These are phyloP conservation scores for Scomber colias DNA, from an alignment of 2,113 vertebrate species.

Conservation along the genomic window DNA sequence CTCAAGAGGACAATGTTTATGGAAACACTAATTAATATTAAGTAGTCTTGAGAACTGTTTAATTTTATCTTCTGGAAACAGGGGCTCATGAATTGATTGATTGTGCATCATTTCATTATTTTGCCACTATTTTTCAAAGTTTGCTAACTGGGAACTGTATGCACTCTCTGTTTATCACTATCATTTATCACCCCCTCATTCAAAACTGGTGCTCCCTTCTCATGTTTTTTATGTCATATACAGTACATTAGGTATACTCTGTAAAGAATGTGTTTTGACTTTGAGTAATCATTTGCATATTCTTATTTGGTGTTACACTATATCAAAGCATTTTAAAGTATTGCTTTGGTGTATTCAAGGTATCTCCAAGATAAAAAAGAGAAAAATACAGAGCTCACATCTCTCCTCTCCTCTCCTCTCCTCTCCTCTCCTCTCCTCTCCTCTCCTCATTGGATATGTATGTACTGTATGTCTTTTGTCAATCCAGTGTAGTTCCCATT, in stretches of 20 bases:
- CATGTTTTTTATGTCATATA: neutral
- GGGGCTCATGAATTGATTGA: neutral
- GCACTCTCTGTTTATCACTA: neutral
- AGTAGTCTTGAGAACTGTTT: no score
- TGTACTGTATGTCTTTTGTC: conserved; percentile 13
- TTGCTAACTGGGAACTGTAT: neutral
- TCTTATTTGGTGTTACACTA: neutral
- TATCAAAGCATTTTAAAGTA: neutral
- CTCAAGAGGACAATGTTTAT: neutral
- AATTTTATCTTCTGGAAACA: no score
- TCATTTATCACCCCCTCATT: neutral
- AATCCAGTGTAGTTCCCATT: conserved; percentile 33
- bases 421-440: conserved; percentile 5
- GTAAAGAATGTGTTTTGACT: neutral
- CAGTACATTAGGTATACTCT: neutral
- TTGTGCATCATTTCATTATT: neutral
- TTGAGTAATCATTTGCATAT: neutral
- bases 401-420: neutral
- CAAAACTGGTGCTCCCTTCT: neutral
- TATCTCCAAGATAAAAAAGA: neutral
- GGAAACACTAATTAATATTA: no score
- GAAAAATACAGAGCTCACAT: neutral
- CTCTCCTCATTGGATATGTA: conserved; percentile 18
- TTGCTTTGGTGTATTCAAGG: neutral
- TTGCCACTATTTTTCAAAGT: neutral